A percentile compares a stretch with the other conserved stretches of the same genome.
phyloP scores from a whole-genome alignment of 2,888 invertebrate genomes.

The Tetrapedia diversipes region DNA sequence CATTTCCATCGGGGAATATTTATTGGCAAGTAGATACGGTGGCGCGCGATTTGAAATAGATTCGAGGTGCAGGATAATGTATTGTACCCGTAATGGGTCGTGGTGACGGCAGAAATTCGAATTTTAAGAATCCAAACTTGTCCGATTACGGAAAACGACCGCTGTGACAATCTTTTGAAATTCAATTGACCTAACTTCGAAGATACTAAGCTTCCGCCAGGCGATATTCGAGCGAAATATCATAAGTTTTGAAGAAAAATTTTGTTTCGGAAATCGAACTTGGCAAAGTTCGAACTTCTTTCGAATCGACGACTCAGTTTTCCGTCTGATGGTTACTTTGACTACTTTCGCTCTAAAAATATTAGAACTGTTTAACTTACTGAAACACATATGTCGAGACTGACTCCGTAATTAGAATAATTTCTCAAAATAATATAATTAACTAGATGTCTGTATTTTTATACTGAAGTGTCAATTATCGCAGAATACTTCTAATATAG shows the following conservation, averaged over 20 bases:
- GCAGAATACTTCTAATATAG: too few species aligned
- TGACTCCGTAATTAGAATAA: too few species aligned
- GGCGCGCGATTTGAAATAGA: constrained; percentile 18
- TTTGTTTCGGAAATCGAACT: background rate
- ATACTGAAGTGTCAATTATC: too few species aligned
- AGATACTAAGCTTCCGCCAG: background rate
- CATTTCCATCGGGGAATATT: constrained; percentile 12
- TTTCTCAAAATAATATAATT: too few species aligned
- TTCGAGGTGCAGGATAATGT: constrained; percentile 6
- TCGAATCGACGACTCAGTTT: background rate
- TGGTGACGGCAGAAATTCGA: background rate
- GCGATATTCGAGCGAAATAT: background rate
- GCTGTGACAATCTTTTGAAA: background rate
- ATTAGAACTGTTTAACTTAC: background rate
- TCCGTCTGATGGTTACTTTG: background rate
- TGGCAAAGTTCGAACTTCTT: background rate
- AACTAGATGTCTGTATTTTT: too few species aligned
- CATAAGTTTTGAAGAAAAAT: constrained; percentile 11
- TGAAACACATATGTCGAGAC: too few species aligned
- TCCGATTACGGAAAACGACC: background rate
- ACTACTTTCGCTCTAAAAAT: background rate
- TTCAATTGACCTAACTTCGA: background rate
- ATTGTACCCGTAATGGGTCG: background rate
- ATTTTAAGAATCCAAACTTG: background rate
- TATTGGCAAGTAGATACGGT: constrained; percentile 34